Base-by-base conservation (phyloP, 2,888 invertebrate species). In the Caprella mutica region DNA sequence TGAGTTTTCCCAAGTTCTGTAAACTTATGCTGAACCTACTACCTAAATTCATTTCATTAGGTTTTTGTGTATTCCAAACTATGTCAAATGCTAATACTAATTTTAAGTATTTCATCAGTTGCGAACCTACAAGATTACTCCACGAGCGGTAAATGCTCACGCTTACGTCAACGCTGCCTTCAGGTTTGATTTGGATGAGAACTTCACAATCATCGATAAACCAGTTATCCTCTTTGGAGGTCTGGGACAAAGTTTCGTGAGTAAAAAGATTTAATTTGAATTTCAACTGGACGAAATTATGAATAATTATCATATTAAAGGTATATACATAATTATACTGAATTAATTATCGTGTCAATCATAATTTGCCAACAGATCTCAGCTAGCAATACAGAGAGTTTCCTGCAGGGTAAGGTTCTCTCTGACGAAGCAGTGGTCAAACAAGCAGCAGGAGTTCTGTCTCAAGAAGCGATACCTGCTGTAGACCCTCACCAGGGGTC, bases 91-190 rank as follows among this genome's bases (percentile, higher is more conserved):
- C n/a, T n/a, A n/a, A n/a, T n/a, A n/a, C n/a, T n/a, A 33, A 12
- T 43, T 43, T 24, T 48, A n/a, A 2, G 17, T 48, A n/a, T 48
- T 26, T 12, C 39, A 29, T 21, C 53, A 62, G 62, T 17, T 62
- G 14, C 56, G 65, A n/a, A 58, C 65, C 3, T 66, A 56, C 52
- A 63, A 65, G 85, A 81, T 86, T 48, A 84, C 84, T 80, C 83
- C 84, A 0, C 75, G 85, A 60, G 80, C 83, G 0, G 84, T 84
- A 73, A 85, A 85, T 68, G 81, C 86, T 0, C 85, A 85, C 67
- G 85, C 86, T 0, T 80, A 82, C 58, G 82, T 87, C 0, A 86
- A 86, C 69, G 84, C 84, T 14, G 86, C 81, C 1, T 84, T 86
- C 67, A 72, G 81, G 2, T 76, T 84, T 52, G 77, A 80, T 69